phyloP scores from a whole-genome alignment of 2,113 vertebrate species.

The Camelus bactrianus region DNA sequence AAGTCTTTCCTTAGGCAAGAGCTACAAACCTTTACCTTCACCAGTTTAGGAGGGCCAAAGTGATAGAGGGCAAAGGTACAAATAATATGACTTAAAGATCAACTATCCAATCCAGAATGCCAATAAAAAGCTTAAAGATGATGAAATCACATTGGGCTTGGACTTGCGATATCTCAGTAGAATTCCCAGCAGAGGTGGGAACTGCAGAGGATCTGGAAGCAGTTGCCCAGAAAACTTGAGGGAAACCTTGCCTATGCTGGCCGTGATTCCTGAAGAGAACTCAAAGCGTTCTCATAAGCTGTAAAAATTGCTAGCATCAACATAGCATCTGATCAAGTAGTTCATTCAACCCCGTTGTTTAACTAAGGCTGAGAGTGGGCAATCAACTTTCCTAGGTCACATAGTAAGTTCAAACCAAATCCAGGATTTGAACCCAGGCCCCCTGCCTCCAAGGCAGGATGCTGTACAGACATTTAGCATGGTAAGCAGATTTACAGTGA shows the following conservation, averaged over 20 bases:
- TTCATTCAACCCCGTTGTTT: background rate
- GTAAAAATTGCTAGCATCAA: background rate
- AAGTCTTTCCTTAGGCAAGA: background rate
- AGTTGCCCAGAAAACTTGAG: background rate
- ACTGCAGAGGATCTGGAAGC: background rate
- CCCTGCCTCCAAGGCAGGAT: background rate
- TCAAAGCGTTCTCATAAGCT: background rate
- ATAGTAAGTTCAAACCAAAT: background rate
- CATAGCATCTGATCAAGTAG: background rate
- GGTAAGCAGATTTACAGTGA: background rate
- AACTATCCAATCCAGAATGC: background rate
- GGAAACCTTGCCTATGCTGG: background rate
- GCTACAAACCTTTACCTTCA: background rate
- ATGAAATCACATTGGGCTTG: background rate
- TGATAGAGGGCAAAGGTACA: background rate
- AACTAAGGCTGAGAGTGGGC: background rate
- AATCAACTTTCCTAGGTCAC: background rate
- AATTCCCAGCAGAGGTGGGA: background rate
- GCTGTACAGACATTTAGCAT: fast-evolving
- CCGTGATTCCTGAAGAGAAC: background rate
- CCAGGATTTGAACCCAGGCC: background rate
- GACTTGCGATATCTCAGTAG: background rate
- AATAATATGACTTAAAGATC: background rate
- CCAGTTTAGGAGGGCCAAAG: background rate
- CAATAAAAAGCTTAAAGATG: background rate